phyloP scores from a whole-genome alignment of 2,888 invertebrate species.

The Drosophila bunnanda region DNA sequence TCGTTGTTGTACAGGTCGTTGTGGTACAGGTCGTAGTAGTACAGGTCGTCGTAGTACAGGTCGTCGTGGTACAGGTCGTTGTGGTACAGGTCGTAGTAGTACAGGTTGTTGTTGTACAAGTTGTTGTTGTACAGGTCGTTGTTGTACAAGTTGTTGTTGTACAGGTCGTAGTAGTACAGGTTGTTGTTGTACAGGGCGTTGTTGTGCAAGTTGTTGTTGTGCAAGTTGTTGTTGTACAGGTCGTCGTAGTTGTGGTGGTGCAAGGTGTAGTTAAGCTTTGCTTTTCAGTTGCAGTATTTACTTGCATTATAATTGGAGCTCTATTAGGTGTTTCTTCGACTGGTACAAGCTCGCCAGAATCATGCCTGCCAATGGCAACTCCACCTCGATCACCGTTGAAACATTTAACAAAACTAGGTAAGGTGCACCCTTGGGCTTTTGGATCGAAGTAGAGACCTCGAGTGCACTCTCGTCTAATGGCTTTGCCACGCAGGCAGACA shows the following conservation, averaged over 20 bases:
- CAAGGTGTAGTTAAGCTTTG: background rate
- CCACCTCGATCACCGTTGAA: background rate
- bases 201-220: background rate
- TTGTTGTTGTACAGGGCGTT: background rate
- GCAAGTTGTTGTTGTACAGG: background rate
- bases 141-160: background rate
- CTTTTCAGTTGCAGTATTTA: background rate
- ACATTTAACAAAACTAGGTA: background rate
- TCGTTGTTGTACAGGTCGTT: background rate
- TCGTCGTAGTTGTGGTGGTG: background rate
- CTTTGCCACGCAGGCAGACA: constrained; percentile 1
- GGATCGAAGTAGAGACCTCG: constrained; percentile 2
- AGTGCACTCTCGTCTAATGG: background rate
- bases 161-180: background rate
- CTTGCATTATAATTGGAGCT: no score
- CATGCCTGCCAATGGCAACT: rapidly evolving
- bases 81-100: background rate
- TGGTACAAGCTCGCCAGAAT: background rate
- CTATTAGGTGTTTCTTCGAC: no score
- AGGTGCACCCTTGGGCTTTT: background rate
- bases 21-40: background rate
- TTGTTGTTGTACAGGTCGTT: background rate
- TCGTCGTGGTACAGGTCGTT: background rate
- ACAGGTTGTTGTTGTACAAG: background rate
- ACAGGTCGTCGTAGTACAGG: background rate